A percentile compares a stretch with the other conserved stretches of the same genome.
Conservation (phyloP, 1,140 invertebrate species). For the Zaprionus africanus region DNA sequence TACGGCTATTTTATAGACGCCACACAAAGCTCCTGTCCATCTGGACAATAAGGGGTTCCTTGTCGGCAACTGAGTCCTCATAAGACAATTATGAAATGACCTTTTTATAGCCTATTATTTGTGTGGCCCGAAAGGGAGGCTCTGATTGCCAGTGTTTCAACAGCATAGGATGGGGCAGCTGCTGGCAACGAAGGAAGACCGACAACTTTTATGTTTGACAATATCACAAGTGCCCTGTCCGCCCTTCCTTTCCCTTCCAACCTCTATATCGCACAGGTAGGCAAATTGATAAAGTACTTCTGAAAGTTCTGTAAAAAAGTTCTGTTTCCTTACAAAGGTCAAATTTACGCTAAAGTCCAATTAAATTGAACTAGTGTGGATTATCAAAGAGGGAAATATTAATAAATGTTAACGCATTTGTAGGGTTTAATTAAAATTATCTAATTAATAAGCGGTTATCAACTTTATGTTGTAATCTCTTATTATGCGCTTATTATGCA, state of each 20-base stretch:
- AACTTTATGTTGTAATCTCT: neutral
- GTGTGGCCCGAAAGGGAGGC: slow-evolving; percentile 17
- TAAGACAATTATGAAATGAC: slow-evolving; percentile 79
- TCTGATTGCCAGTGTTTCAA: slow-evolving; percentile 23
- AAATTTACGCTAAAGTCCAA: neutral
- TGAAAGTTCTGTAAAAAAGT: slow-evolving; percentile 28
- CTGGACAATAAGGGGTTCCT: slow-evolving; percentile 30
- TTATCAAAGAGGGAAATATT: neutral
- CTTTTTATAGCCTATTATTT: slow-evolving; percentile 79
- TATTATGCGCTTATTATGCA: neutral
- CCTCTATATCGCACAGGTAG: neutral
- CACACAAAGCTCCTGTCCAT: slow-evolving; percentile 52
- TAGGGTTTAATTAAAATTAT: neutral
- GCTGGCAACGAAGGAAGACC: neutral
- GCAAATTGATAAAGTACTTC: neutral
- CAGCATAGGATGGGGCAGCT: neutral
- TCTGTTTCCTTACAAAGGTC: neutral
- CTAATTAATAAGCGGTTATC: neutral
- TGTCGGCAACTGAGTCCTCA: slow-evolving; percentile 55
- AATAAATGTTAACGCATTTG: neutral
- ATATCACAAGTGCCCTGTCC: slow-evolving; percentile 19
- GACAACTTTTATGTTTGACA: slow-evolving; percentile 33
- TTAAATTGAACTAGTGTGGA: neutral
- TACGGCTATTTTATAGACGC: slow-evolving; percentile 63
- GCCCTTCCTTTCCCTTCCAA: neutral